These are phyloP conservation scores for Pristionchus arcanus DNA, from an alignment of 2,888 invertebrate genomes.

Conservation along the genomic window DNA sequence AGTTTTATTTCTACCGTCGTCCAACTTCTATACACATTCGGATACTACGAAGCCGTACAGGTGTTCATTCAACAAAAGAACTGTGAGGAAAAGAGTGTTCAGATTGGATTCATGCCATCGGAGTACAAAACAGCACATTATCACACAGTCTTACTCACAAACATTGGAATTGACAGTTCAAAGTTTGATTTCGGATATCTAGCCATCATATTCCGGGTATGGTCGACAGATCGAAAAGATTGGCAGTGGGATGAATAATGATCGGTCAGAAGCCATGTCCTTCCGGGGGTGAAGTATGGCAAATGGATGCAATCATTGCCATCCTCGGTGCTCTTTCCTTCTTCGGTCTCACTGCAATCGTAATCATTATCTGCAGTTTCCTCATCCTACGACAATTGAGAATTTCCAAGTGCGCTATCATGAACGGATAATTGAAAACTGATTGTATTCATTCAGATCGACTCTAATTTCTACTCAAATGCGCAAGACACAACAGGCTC, in stretches of 20 bases:
- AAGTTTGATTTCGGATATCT: not conserved
- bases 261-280: not conserved
- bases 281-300: not conserved
- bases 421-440: not conserved
- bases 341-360: not conserved
- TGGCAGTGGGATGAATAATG: not conserved
- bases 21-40: not conserved
- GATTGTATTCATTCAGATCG: not conserved
- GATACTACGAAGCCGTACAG: not conserved
- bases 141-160: not conserved
- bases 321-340: not conserved
- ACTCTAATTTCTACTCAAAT: not conserved
- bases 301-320: not conserved
- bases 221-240: not conserved
- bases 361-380: not conserved
- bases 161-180: not conserved
- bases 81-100: not conserved
- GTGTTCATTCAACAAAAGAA: not conserved
- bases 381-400: slow-evolving; percentile 18
- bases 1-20: not conserved
- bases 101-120: slow-evolving; percentile 30
- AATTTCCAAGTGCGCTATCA: not conserved
- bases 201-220: not conserved
- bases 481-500: not conserved
- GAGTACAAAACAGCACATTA: not conserved